These are phyloP conservation scores for Euglossa dilemma DNA, from an alignment of 1,140 invertebrate genomes.

Conservation along the genomic window DNA sequence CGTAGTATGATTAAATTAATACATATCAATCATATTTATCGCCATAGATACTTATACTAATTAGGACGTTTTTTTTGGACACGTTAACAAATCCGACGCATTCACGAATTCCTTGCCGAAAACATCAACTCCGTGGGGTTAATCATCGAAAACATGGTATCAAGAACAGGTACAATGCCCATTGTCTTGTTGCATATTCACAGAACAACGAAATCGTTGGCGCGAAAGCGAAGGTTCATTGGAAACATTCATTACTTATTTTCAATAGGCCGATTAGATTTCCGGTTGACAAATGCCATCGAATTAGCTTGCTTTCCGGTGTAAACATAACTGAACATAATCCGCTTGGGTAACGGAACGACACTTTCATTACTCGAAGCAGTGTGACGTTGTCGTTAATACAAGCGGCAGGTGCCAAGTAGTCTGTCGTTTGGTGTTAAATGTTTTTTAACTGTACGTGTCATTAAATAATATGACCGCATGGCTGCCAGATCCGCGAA, in stretches of 20 bases:
- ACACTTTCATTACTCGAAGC: conserved; percentile 21
- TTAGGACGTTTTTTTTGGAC: background rate
- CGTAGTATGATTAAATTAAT: too few species aligned
- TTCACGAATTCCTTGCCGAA: background rate
- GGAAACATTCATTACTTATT: background rate
- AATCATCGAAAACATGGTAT: background rate
- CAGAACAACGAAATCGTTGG: background rate
- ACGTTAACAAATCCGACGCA: background rate
- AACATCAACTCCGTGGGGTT: background rate
- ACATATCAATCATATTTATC: background rate
- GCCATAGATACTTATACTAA: background rate
- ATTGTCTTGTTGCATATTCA: background rate
- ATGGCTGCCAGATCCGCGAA: conserved; percentile 66
- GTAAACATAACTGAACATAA: conserved; percentile 26
- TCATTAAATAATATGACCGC: conserved; percentile 61
- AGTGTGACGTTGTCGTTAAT: background rate
- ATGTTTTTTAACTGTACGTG: background rate
- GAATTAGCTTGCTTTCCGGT: conserved; percentile 18
- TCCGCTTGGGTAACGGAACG: background rate
- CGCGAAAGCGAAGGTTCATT: background rate
- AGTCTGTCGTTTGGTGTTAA: background rate
- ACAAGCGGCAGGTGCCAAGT: background rate
- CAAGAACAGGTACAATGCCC: background rate
- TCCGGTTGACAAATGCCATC: conserved; percentile 3
- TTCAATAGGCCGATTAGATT: background rate